Percentiles rank a stretch among this genome's conserved stretches.
Conservation (phyloP, 1,140 invertebrate species). For the Lordiphosa mommai region DNA sequence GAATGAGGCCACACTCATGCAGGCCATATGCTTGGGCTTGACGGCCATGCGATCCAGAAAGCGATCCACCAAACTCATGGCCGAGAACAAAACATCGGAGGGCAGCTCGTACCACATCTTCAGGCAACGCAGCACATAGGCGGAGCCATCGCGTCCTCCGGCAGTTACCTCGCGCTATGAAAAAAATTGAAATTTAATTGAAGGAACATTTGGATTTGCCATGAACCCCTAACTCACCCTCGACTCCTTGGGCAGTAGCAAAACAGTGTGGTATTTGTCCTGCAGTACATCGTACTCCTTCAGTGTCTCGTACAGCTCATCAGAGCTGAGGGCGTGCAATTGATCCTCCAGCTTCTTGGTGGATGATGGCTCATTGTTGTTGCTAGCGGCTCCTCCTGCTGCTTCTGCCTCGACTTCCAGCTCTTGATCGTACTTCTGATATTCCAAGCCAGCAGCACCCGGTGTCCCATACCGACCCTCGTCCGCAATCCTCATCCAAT, state of each 20-base stretch:
- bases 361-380: conserved; percentile 42
- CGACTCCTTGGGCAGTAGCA: conserved; percentile 82
- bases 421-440: conserved; percentile 76
- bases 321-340: conserved; percentile 60
- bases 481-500: conserved; percentile 79
- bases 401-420: conserved; percentile 43
- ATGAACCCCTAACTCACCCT: conserved; percentile 76
- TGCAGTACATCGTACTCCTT: conserved; percentile 85
- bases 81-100: conserved; percentile 87
- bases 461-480: conserved; percentile 80
- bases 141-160: conserved; percentile 87
- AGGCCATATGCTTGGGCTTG: conserved; percentile 79
- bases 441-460: conserved; percentile 80
- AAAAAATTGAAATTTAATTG: conserved; percentile 23
- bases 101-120: conserved; percentile 91
- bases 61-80: conserved; percentile 88
- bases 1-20: conserved; percentile 79
- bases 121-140: conserved; percentile 88
- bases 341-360: conserved; percentile 61
- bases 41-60: conserved; percentile 88
- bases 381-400: conserved; percentile 18
- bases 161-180: conserved; percentile 85
- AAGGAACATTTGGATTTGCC: not conserved
- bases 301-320: conserved; percentile 82
- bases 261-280: conserved; percentile 85